Evolutionary conservation across 2,113 vertebrate genomes (phyloP).

Genomic region (Mugil cephalus): DNA sequence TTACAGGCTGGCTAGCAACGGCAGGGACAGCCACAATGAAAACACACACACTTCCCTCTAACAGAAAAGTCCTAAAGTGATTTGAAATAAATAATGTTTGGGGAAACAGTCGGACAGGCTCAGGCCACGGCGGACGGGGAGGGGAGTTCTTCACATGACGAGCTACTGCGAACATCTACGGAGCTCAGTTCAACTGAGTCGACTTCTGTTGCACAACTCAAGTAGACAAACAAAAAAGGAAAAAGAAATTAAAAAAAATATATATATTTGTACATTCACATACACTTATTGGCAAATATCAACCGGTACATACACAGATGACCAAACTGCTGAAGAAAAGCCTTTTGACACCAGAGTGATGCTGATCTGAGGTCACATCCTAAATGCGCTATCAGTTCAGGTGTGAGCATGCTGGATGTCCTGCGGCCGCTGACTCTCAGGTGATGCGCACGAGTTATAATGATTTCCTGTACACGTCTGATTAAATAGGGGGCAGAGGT

Average conservation of each 20-base stretch:
- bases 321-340: conserved; percentile 53
- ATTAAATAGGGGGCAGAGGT: conserved; percentile 44
- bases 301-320: conserved; percentile 71
- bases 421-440: conserved; percentile 29
- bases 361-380: conserved; percentile 46
- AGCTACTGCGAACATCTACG: conserved; percentile 49
- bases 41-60: conserved; percentile 23
- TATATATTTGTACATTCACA: conserved; percentile 84
- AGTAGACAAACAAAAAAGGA: conserved; percentile 58
- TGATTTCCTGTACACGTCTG: conserved; percentile 64
- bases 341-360: conserved; percentile 44
- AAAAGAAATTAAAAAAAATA: no score
- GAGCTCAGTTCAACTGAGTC: conserved; percentile 74
- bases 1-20: conserved; percentile 20
- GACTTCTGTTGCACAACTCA: conserved; percentile 61
- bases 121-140: conserved; percentile 33
- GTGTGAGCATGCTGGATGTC: conserved; percentile 74
- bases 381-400: conserved; percentile 50
- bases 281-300: conserved; percentile 75
- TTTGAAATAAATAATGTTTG: conserved; percentile 15
- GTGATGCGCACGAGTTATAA: conserved; percentile 22
- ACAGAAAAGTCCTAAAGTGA: background rate
- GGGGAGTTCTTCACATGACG: conserved; percentile 52
- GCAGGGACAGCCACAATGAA: conserved; percentile 15
- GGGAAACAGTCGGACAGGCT: conserved; percentile 33